A percentile compares a stretch with the other conserved stretches of the same genome.
Evolutionary conservation across 2,888 invertebrate species (phyloP).

Genomic region (Ectropis crepuscularia): DNA sequence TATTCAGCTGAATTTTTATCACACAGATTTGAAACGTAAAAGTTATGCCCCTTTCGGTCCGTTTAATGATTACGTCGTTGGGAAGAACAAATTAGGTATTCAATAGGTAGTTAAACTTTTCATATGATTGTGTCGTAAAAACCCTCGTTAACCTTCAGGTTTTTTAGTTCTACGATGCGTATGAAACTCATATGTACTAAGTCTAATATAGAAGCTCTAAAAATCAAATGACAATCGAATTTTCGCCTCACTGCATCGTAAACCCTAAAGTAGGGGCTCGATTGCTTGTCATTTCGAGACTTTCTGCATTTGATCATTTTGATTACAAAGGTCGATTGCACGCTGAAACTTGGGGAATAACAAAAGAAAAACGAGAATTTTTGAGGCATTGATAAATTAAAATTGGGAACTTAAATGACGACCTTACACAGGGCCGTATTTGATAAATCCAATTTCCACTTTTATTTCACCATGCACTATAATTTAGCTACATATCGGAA

Average conservation of each 20-base stretch:
- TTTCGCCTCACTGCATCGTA: slow-evolving; percentile 4
- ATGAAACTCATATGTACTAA: slow-evolving; percentile 22
- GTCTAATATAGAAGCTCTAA: slow-evolving; percentile 8
- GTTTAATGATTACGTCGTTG: slow-evolving; percentile 32
- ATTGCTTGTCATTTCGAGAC: slow-evolving; percentile 3
- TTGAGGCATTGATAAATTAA: too few species aligned
- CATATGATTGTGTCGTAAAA: slow-evolving; percentile 39
- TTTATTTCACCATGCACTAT: too few species aligned
- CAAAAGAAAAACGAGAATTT: too few species aligned
- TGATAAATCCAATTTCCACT: too few species aligned
- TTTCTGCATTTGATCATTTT: neutral
- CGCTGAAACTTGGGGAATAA: too few species aligned
- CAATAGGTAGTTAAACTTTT: slow-evolving; percentile 49
- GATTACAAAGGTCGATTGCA: too few species aligned
- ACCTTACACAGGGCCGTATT: too few species aligned
- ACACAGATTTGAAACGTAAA: too few species aligned
- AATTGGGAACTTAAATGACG: too few species aligned
- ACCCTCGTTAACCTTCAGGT: slow-evolving; percentile 31
- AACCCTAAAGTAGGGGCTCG: slow-evolving; percentile 1
- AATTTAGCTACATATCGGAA: too few species aligned
- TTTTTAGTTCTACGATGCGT: slow-evolving; percentile 45
- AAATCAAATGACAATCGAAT: slow-evolving; percentile 10
- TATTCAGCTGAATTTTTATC: too few species aligned
- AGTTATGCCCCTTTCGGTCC: slow-evolving; percentile 22
- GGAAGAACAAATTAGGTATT: slow-evolving; percentile 44